phyloP scores from a whole-genome alignment of 2,888 invertebrate species.

The Hirtodrosophila trivittata region DNA sequence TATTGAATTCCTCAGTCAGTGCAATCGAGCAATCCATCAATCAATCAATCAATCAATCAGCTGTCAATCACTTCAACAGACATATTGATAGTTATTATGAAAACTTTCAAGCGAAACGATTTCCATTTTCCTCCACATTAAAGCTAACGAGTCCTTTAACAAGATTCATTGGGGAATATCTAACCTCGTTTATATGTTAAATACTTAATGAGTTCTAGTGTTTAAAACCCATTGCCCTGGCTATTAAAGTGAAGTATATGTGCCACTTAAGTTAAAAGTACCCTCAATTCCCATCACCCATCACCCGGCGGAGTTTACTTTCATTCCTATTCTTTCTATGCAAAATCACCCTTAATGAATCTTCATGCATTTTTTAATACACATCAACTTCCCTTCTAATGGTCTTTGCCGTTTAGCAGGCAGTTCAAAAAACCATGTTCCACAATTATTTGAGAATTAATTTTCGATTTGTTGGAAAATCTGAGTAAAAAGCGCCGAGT shows the following conservation, averaged over 20 bases:
- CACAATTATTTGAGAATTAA: constrained; percentile 78
- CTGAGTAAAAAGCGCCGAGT: constrained; percentile 19
- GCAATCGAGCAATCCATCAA: constrained; percentile 15
- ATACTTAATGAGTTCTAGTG: constrained; percentile 15
- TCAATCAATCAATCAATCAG: constrained; percentile 24
- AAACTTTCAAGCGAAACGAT: background rate
- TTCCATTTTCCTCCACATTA: no score
- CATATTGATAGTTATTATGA: no score
- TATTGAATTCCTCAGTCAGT: constrained; percentile 22
- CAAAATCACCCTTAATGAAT: constrained; percentile 38
- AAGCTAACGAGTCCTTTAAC: background rate
- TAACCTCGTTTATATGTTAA: constrained; percentile 2
- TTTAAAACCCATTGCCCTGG: background rate
- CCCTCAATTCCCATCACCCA: constrained; percentile 7
- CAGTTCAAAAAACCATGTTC: constrained; percentile 52
- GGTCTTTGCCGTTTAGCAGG: constrained; percentile 51
- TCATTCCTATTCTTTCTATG: no score
- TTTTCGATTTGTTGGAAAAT: constrained; percentile 73
- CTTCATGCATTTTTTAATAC: constrained; percentile 72
- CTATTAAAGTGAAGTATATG: constrained; percentile 12
- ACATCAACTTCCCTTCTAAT: constrained; percentile 41
- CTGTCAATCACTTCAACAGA: constrained; percentile 3
- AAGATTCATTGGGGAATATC: background rate
- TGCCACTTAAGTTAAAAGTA: constrained; percentile 16
- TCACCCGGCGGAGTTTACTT: no score